Conservation (phyloP, 2,888 invertebrate species). For the Lissonota sp. region DNA sequence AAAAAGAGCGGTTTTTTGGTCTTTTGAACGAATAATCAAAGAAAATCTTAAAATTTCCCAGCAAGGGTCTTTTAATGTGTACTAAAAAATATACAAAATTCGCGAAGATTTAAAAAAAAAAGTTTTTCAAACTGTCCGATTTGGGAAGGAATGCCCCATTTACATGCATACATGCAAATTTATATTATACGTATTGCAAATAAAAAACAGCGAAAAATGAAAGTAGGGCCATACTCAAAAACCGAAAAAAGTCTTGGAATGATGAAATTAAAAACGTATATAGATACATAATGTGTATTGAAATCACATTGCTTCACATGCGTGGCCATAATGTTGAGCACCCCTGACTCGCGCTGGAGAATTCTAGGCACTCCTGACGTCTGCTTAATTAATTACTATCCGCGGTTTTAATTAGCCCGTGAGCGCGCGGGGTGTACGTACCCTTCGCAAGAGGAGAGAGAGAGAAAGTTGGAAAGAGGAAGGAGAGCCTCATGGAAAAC, state of each 20-base stretch:
- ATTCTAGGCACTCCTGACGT: constrained; percentile 82
- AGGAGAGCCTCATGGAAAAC: constrained; percentile 70
- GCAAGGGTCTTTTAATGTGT: no score
- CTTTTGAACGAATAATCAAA: no score
- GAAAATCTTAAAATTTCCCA: no score
- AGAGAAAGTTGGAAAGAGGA: not conserved
- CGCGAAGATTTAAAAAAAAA: no score
- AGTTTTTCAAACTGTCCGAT: no score
- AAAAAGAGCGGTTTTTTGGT: no score
- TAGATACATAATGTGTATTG: constrained; percentile 5
- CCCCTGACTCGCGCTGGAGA: constrained; percentile 78
- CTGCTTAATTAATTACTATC: constrained; percentile 84
- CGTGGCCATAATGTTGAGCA: constrained; percentile 74
- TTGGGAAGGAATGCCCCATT: not conserved
- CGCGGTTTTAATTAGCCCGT: constrained; percentile 83
- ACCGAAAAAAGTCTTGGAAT: no score
- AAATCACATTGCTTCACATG: constrained; percentile 51
- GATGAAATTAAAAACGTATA: no score
- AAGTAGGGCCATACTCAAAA: no score
- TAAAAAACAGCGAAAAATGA: no score
- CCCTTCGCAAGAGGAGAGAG: constrained; percentile 46
- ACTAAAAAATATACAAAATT: no score
- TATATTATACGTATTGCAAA: no score
- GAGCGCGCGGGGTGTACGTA: constrained; percentile 65
- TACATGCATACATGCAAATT: not conserved